Evolutionary conservation across 2,797 vertebrate genomes (phyloP).

Genomic region (Setipinna tenuifilis): DNA sequence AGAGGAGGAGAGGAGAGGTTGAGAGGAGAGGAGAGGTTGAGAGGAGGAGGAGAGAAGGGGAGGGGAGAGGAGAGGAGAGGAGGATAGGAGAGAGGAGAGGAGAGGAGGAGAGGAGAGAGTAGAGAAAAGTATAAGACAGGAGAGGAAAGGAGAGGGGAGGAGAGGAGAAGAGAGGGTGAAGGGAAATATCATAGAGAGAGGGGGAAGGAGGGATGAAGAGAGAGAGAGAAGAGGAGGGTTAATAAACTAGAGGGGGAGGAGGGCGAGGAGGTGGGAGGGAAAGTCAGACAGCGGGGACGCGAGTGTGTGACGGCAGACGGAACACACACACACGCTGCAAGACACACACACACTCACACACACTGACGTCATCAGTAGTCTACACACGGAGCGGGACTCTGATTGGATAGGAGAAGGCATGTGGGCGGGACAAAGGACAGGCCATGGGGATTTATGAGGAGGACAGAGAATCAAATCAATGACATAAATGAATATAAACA

Average conservation of each 20-base stretch:
- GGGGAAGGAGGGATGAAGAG: neutral
- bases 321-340: conserved; percentile 49
- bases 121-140: too few relatives aligned
- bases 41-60: too few relatives aligned
- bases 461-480: neutral
- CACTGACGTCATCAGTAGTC: conserved; percentile 55
- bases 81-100: too few relatives aligned
- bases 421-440: neutral
- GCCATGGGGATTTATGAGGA: conserved; percentile 3
- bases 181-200: neutral
- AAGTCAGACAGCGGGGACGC: conserved; percentile 27
- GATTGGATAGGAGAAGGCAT: neutral
- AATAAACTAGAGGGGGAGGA: neutral
- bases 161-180: too few relatives aligned
- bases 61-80: too few relatives aligned
- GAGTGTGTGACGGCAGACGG: conserved; percentile 34
- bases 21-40: too few relatives aligned
- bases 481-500: conserved; percentile 27
- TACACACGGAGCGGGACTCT: conserved; percentile 55
- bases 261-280: neutral
- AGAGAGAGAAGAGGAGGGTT: neutral
- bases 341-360: conserved; percentile 49
- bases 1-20: too few relatives aligned
- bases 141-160: neutral
- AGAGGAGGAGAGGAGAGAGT: too few relatives aligned